Base-by-base conservation (phyloP, 1,140 invertebrate genomes). In the Chironomus striatipennis region DNA sequence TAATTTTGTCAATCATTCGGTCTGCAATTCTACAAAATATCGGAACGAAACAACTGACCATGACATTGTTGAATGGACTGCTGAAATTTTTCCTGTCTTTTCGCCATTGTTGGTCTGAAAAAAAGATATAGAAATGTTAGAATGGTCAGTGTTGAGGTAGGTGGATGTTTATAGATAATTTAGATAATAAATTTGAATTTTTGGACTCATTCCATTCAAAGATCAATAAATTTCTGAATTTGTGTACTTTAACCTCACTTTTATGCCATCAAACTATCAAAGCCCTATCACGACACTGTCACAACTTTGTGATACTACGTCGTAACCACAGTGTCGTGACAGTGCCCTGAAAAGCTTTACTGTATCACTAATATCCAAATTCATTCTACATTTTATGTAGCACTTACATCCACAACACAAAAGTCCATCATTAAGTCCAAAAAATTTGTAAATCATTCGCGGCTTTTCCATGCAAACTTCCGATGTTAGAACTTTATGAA, bases 341-440 rank as follows among this genome's bases (percentile, higher is more conserved):
- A n/a, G n/a, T n/a, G n/a, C n/a, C n/a, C n/a, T n/a, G n/a, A n/a
- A n/a, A n/a, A n/a, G n/a, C n/a, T n/a, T n/a, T n/a, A n/a, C n/a
- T n/a, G n/a, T n/a, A n/a, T n/a, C n/a, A n/a, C n/a, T n/a, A n/a
- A n/a, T n/a, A n/a, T n/a, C n/a, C n/a, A n/a, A n/a, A n/a, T n/a
- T n/a, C n/a, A n/a, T n/a, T n/a, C n/a, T n/a, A n/a, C n/a, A n/a
- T n/a, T n/a, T n/a, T n/a, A n/a, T n/a, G n/a, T 5, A 57, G 12
- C n/a, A 57, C 47, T 57, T n/a, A 57, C 47, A 57, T 57, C n/a
- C n/a, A 57, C 47, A 57, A n/a, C 47, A 57, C 4, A 57, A n/a
- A 57, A 57, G n/a, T n/a, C 47, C 47, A 57, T 57, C 47, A 57
- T n/a, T 57, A 1, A 57, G n/a, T n/a, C 47, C 47, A n/a, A 57